Percentiles rank a stretch among this genome's conserved stretches.
Conservation (phyloP, 92 coral and sea anemone genomes). For the Porites cylindrica region DNA sequence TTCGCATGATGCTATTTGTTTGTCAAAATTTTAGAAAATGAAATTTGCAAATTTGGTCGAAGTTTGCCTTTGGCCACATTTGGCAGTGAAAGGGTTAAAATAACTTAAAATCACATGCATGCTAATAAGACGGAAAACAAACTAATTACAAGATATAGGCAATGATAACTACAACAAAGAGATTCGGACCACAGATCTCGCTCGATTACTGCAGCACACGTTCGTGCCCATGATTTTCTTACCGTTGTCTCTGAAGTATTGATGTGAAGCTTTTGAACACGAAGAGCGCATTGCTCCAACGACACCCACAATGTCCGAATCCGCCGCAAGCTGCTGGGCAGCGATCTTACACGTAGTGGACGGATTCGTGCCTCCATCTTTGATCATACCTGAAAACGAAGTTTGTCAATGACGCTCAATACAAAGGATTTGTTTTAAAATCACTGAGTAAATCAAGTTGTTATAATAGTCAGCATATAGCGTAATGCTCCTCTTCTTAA, state of each 20-base stretch:
- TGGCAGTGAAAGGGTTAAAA: too few relatives aligned
- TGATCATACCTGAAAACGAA: slow-evolving; percentile 81
- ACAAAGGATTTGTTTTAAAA: neutral
- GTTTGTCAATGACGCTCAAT: neutral
- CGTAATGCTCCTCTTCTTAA: too few relatives aligned
- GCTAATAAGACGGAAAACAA: neutral
- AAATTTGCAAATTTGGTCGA: too few relatives aligned
- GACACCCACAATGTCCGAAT: slow-evolving; percentile 91
- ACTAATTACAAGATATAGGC: neutral
- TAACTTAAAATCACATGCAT: too few relatives aligned
- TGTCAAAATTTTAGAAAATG: too few relatives aligned
- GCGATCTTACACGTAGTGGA: slow-evolving; percentile 86
- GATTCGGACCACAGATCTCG: neutral
- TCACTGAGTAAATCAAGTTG: neutral
- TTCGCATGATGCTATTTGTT: too few relatives aligned
- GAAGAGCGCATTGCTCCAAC: slow-evolving; percentile 96
- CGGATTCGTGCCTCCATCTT: slow-evolving; percentile 92
- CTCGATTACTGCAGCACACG: neutral
- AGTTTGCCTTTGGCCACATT: too few relatives aligned
- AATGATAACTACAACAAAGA: neutral
- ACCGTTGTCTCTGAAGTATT: slow-evolving; percentile 96
- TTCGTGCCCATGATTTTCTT: slow-evolving; percentile 13
- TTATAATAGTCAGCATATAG: too few relatives aligned
- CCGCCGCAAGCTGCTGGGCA: slow-evolving; percentile 96
- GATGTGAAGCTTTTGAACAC: slow-evolving; percentile 94